Percentiles rank a stretch among this genome's conserved stretches.
Conservation (phyloP, 2,888 invertebrate genomes). For the Andrena bicolor region DNA sequence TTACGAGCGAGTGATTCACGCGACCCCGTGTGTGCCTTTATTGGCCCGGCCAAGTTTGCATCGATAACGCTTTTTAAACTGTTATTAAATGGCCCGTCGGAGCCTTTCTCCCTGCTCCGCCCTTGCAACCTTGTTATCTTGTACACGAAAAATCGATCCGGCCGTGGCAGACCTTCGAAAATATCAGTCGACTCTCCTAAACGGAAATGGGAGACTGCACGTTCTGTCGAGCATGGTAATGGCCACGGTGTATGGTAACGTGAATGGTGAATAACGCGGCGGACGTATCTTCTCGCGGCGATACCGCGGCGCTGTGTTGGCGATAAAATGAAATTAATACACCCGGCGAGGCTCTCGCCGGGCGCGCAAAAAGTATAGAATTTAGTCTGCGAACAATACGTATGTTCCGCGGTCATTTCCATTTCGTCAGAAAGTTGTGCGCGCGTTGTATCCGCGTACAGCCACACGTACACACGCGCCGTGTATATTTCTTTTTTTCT, state of each 20-base stretch:
- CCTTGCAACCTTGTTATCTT: constrained; percentile 26
- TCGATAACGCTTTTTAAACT: constrained; percentile 41
- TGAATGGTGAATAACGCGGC: background rate
- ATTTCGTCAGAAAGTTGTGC: constrained; percentile 9
- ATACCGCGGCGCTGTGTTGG: background rate
- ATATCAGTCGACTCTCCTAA: constrained; percentile 17
- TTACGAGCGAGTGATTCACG: constrained; percentile 40
- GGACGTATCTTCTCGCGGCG: constrained; percentile 13
- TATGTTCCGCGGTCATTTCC: constrained; percentile 16
- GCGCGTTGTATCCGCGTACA: background rate
- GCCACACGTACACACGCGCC: background rate
- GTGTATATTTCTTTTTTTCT: constrained; percentile 13
- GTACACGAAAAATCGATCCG: constrained; percentile 37
- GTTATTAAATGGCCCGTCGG: constrained; percentile 38
- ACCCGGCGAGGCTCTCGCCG: background rate
- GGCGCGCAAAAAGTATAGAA: constrained; percentile 22
- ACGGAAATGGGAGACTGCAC: background rate
- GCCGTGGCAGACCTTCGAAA: constrained; percentile 1
- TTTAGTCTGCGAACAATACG: constrained; percentile 25
- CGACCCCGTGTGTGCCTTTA: constrained; percentile 31
- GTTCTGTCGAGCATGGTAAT: constrained; percentile 11
- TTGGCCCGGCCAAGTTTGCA: constrained; percentile 27
- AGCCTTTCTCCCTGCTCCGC: background rate
- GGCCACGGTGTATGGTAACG: constrained; percentile 7
- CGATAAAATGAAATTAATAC: constrained; percentile 24